Base-by-base conservation (phyloP, 2,113 vertebrate species). In the Sclerurus mexicanus region DNA sequence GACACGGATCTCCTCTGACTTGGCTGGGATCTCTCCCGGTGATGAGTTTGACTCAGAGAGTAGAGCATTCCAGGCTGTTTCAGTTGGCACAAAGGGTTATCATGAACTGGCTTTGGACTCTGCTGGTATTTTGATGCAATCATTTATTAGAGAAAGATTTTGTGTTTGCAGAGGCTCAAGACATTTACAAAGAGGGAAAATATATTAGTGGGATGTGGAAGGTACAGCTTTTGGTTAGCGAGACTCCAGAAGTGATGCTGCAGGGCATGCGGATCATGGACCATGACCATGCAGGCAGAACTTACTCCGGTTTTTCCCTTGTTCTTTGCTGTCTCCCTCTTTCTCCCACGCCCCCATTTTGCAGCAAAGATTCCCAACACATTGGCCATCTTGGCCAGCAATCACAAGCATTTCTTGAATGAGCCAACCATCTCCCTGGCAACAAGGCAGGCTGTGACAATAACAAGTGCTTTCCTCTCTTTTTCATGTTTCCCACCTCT, bases 361-460 rank as follows among this genome's bases (percentile, higher is more conserved):
- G 47, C 84, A 82, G 68, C 59, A 85, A 37, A 53, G 62, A 73
- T 74, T 85, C 35, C 78, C 69, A 73, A n/a, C 6, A 24, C 46
- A 37, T 33, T 87, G 82, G 67, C 87, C 84, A 86, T 40, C 75
- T 68, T 68, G 80, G 62, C 66, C 5, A 40, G 84, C 67, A 87
- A 68, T 46, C 47, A 64, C 19, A 42, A 87, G 88, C 10, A 44
- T 69, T 66, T 71, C 93, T 44, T 93, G 59, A 87, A 73, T 50
- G 75, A 95, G 90, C 89, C 89, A 95, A 49, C 33, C 55, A 95
- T 86, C 91, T 83, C 89, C 93, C 64, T 16, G 37, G 95, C 95
- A 97, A 96, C 95, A 50, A 80, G 78, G 67, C 87, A 84, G 92
- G 64, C 91, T 90, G 87, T 49, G 82, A 90, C 88, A 95, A 92